Percentiles rank a stretch among this genome's conserved stretches.
Conservation (phyloP, 64 coral and sea anemone genomes). For the Dendrophyllia cribrosa region DNA sequence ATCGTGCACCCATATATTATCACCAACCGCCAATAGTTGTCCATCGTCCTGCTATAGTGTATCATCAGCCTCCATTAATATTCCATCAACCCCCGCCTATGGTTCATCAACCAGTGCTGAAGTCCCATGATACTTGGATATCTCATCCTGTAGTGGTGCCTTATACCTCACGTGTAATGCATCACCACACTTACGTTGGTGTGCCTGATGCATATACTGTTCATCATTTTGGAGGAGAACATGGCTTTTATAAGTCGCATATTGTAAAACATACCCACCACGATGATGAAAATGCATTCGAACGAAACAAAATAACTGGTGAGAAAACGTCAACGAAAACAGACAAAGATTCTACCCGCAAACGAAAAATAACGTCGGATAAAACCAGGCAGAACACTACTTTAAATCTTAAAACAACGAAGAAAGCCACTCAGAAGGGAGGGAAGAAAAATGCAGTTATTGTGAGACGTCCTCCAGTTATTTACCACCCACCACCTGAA, state of each 20-base stretch:
- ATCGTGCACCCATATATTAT: conserved; percentile 81
- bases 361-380: not conserved
- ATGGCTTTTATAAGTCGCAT: conserved; percentile 51
- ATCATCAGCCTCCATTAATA: conserved; percentile 87
- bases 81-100: conserved; percentile 92
- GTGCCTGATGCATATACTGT: conserved; percentile 63
- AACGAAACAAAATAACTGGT: conserved; percentile 41
- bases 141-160: conserved; percentile 56
- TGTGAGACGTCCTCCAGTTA: conserved; percentile 86
- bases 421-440: conserved; percentile 59
- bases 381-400: conserved; percentile 42
- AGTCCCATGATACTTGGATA: conserved; percentile 90
- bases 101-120: conserved; percentile 81
- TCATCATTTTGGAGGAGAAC: conserved; percentile 42
- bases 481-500: conserved; percentile 95
- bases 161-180: conserved; percentile 59
- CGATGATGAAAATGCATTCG: conserved; percentile 14
- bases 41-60: conserved; percentile 89
- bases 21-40: conserved; percentile 93
- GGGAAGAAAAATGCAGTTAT: conserved; percentile 87
- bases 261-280: conserved; percentile 23
- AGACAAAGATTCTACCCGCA: not conserved
- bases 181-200: conserved; percentile 80
- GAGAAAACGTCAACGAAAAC: conserved; percentile 8
- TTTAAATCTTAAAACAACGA: conserved; percentile 67